A percentile compares a stretch with the other conserved stretches of the same genome.
Evolutionary conservation across 1,140 invertebrate genomes (phyloP).

Genomic region (Neomicropteryx cornuta): DNA sequence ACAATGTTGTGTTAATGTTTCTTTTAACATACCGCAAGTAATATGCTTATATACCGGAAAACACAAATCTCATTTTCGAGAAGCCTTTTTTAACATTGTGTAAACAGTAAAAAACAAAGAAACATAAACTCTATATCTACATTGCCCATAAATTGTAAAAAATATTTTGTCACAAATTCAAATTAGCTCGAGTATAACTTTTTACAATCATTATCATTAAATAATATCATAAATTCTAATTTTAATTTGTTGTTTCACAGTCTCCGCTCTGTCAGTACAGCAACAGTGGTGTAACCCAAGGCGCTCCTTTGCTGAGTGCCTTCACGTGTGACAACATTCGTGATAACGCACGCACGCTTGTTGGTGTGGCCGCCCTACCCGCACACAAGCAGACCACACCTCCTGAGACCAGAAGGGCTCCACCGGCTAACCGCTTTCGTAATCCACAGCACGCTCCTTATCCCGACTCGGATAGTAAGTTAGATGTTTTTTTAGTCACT

Average conservation of each 20-base stretch:
- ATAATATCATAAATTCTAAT: neutral
- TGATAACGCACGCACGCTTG: constrained; percentile 65
- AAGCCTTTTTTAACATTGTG: too few relatives aligned
- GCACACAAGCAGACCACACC: constrained; percentile 9
- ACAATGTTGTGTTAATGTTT: constrained; percentile 3
- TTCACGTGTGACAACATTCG: constrained; percentile 67
- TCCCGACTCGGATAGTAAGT: constrained; percentile 25
- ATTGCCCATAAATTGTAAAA: neutral
- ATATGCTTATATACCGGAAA: too few relatives aligned
- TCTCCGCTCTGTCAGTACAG: constrained; percentile 11
- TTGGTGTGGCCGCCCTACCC: constrained; percentile 44
- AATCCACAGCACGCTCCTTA: constrained; percentile 15
- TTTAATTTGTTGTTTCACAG: constrained; percentile 5
- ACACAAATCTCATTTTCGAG: too few relatives aligned
- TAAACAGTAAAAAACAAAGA: too few relatives aligned
- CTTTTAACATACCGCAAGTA: neutral
- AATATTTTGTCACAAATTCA: constrained; percentile 14
- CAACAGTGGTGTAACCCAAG: constrained; percentile 15
- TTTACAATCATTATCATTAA: neutral
- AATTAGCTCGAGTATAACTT: constrained; percentile 5
- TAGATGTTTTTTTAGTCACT: too few relatives aligned
- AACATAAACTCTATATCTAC: too few relatives aligned
- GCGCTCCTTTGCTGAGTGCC: constrained; percentile 27
- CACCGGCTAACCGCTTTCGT: too few relatives aligned
- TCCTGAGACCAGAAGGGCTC: neutral